Evolutionary conservation across 2,113 vertebrate species (phyloP), one percentile per base, ranked within the genome.

Genomic region (Synchiropus splendidus): DNA sequence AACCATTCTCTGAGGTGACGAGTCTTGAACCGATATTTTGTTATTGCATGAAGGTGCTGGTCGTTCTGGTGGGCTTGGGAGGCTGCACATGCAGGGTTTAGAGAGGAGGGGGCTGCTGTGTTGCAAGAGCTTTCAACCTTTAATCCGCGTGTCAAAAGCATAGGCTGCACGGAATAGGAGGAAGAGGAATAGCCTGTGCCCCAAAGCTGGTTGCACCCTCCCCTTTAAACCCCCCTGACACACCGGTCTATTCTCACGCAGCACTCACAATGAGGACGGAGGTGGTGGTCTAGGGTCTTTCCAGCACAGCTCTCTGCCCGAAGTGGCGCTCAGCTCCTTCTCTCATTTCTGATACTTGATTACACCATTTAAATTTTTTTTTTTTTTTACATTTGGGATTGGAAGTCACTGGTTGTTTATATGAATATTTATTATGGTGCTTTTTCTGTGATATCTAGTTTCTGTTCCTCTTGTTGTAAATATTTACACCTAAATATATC

Each of bases 401-500:
- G 81, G 67, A 83, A 86, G 77, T 86, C 83, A 86, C 85, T 87
- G 84, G 83, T 79, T 80, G 76, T 85, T 80, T 78, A 78, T 77
- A 80, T 77, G 59, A 82, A 81, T 87, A 85, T 87, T 87, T 86
- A 85, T 85, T 85, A 85, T 85, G 80, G 77, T 83, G 79, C 79
- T 71, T 83, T 79, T 72, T 74, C 55, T 54, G 39, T 61, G 63
- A 61, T 65, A 54, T 14, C 5, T 44, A 2, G 10, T 59, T 36
- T 36, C 14, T 27, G 12, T 59, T 69, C 40, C 43, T 59, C 47
- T 80, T 74, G 57, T 72, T 81, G 78, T 83, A 64, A 54, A 64
- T 79, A 16, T 12, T 37, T 44, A 16, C 17, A 31, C 31, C 31
- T 41, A n/a, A n/a, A 54, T 47, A 54, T 39, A 42, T 50, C 48